Conservation (phyloP, 1,140 invertebrate genomes). For the Cataglyphis hispanica region DNA sequence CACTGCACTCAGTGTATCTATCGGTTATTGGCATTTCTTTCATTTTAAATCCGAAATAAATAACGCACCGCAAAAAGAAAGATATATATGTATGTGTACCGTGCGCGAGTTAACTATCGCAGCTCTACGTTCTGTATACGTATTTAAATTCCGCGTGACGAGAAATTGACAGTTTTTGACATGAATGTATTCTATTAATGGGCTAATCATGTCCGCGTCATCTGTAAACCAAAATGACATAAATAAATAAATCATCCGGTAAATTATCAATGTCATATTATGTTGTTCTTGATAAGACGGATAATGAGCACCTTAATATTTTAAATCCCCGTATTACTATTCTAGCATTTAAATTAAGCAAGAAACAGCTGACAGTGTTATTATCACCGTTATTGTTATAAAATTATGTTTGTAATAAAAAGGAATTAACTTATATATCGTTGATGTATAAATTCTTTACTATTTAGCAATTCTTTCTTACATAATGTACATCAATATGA, state of each 20-base stretch:
- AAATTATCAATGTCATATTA: neutral
- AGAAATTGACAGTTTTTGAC: conserved; percentile 46
- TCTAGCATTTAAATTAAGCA: conserved; percentile 25
- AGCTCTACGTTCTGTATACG: neutral
- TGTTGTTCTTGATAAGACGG: neutral
- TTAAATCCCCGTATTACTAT: conserved; percentile 20
- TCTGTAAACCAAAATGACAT: neutral
- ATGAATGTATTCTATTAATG: conserved; percentile 42
- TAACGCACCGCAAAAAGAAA: conserved; percentile 5
- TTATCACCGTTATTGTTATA: neutral
- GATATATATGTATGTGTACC: neutral
- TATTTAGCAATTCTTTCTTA: neutral
- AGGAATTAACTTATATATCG: neutral
- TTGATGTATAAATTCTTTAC: neutral
- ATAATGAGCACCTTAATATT: conserved; percentile 22
- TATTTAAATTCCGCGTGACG: conserved; percentile 21
- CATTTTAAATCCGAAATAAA: conserved; percentile 60
- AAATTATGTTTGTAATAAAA: neutral
- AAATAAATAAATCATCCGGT: conserved; percentile 24
- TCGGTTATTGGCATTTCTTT: conserved; percentile 50
- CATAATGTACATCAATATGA: neutral
- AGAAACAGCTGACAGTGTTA: neutral
- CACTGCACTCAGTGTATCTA: conserved; percentile 11
- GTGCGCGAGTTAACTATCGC: neutral
- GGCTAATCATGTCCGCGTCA: conserved; percentile 13